Evolutionary conservation across 2,888 invertebrate species (phyloP).

Genomic region (Acrobasis repandana): DNA sequence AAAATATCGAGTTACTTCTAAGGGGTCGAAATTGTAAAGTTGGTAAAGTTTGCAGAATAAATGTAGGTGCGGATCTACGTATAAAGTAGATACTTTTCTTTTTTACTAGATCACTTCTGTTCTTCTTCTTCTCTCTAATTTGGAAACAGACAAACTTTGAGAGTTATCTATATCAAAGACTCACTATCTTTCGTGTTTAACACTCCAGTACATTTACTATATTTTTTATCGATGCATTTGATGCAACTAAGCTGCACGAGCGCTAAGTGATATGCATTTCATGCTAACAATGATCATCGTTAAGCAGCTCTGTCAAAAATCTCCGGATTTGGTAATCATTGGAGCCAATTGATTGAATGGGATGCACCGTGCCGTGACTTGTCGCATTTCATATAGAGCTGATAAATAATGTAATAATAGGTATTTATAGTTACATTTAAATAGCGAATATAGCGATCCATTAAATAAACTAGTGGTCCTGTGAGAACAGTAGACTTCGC

Average conservation of each 20-base stretch:
- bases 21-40: conserved; percentile 44
- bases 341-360: conserved; percentile 46
- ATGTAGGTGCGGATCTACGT: conserved; percentile 11
- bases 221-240: not conserved
- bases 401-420: not conserved
- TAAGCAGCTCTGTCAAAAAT: conserved; percentile 49
- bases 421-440: not conserved
- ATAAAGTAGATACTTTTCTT: no score
- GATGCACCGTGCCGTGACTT: conserved; percentile 37
- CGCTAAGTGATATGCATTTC: conserved; percentile 28
- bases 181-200: no score
- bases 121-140: no score
- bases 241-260: conserved; percentile 21
- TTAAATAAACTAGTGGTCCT: no score
- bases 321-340: conserved; percentile 57
- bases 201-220: not conserved
- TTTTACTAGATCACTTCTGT: no score
- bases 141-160: no score
- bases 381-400: not conserved
- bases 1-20: conserved; percentile 56
- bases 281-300: conserved; percentile 56
- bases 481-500: no score
- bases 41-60: conserved; percentile 26
- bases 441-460: no score
- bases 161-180: no score